A percentile compares a stretch with the other conserved stretches of the same genome.
phyloP scores from a whole-genome alignment of 2,888 invertebrate species.

The Oscheius onirici region DNA sequence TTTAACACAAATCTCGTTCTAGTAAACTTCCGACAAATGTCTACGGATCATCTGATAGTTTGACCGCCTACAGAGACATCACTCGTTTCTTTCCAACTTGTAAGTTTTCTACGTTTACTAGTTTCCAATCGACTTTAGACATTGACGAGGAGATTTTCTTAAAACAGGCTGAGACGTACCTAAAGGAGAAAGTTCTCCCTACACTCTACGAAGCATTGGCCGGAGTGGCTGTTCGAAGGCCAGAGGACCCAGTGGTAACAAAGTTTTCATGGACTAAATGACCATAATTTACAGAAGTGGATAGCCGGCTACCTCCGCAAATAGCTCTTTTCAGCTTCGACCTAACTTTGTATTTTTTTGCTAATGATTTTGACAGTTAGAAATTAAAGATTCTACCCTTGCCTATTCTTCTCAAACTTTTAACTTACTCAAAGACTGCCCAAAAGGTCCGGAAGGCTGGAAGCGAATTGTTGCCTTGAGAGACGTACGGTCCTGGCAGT shows the following conservation, averaged over 20 bases:
- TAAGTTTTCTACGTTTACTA: constrained; percentile 10
- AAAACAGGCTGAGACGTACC: constrained; percentile 44
- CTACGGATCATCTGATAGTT: constrained; percentile 38
- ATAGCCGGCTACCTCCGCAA: constrained; percentile 41
- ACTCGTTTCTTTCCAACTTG: constrained; percentile 45
- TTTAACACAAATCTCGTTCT: not conserved
- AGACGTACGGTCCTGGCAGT: constrained; percentile 44
- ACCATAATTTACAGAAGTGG: constrained; percentile 42
- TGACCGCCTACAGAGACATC: constrained; percentile 46
- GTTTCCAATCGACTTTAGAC: constrained; percentile 27
- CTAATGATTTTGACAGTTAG: too few relatives aligned
- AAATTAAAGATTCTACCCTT: too few relatives aligned
- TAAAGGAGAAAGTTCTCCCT: constrained; percentile 42
- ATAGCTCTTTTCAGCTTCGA: not conserved
- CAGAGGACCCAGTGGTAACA: constrained; percentile 49
- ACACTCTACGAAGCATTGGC: constrained; percentile 42
- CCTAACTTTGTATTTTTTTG: not conserved
- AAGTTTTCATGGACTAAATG: too few relatives aligned
- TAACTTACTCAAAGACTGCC: not conserved
- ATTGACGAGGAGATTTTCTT: constrained; percentile 36
- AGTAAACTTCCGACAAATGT: constrained; percentile 1
- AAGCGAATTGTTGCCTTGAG: constrained; percentile 46
- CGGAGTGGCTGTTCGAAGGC: constrained; percentile 42
- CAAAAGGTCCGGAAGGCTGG: constrained; percentile 30
- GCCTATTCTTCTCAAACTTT: constrained; percentile 5